A percentile compares a stretch with the other conserved stretches of the same genome.
Conservation (phyloP, 2,797 vertebrate genomes). For the Sebastes ruberrimus region DNA sequence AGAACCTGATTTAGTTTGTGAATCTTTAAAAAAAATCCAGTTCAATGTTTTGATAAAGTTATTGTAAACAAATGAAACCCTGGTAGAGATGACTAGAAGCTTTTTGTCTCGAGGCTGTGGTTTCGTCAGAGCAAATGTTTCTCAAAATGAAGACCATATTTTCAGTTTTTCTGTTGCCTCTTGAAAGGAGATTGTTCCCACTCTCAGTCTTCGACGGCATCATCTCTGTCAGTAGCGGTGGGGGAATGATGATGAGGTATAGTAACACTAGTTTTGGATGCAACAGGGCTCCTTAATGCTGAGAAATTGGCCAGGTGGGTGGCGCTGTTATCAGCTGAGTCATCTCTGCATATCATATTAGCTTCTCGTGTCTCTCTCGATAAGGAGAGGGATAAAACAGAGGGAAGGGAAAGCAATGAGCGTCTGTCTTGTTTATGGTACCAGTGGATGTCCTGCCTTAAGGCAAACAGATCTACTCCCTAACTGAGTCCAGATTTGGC, state of each 20-base stretch:
- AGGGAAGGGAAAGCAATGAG: constrained; percentile 16
- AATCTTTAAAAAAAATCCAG: not conserved
- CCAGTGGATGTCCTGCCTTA: constrained; percentile 39
- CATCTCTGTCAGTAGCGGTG: not conserved
- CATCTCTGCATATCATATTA: constrained; percentile 32
- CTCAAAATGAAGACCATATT: not conserved
- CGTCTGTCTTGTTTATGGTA: constrained; percentile 24
- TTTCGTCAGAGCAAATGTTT: not conserved
- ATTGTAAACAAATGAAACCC: not conserved
- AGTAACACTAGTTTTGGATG: not conserved
- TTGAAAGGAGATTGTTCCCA: not conserved
- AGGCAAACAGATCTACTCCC: constrained; percentile 43
- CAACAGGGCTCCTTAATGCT: not conserved
- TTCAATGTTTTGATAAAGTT: not conserved
- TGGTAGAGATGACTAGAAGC: not conserved
- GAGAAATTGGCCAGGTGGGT: constrained; percentile 25
- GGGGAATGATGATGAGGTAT: not conserved
- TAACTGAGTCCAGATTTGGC: constrained; percentile 39
- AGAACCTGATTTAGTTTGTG: not conserved
- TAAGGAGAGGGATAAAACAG: constrained; percentile 24
- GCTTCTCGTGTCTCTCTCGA: constrained; percentile 7
- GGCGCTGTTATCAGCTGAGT: constrained; percentile 37
- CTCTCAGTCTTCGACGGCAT: not conserved
- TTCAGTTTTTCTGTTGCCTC: not conserved
- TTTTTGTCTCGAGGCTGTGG: not conserved